phyloP scores from a whole-genome alignment of 2,888 invertebrate species.

The Sclerodermus sp. region DNA sequence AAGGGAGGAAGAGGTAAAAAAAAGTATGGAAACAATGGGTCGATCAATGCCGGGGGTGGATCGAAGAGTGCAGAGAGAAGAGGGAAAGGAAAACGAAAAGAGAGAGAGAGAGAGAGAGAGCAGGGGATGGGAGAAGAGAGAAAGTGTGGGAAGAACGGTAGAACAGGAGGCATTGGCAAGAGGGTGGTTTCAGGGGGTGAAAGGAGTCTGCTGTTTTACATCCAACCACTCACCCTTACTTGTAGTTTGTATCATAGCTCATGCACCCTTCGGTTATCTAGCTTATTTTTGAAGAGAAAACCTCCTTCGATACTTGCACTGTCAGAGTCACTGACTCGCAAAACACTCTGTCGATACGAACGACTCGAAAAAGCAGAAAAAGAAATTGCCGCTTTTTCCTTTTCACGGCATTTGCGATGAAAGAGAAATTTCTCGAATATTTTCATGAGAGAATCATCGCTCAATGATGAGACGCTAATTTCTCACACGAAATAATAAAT shows the following conservation, averaged over 20 bases:
- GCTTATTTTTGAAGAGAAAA: conserved; percentile 30
- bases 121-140: conserved; percentile 1
- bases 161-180: conserved; percentile 8
- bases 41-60: conserved; percentile 15
- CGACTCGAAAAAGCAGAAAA: no score
- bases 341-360: no score
- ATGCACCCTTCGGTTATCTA: conserved; percentile 22
- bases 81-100: conserved; percentile 1
- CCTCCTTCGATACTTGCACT: conserved; percentile 15
- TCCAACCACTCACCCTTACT: conserved; percentile 30
- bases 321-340: conserved; percentile 15
- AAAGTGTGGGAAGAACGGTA: not conserved
- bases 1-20: conserved; percentile 3
- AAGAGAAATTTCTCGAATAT: no score
- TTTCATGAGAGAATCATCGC: no score
- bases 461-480: no score
- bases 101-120: not conserved
- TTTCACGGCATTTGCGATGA: no score
- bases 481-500: no score
- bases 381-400: no score
- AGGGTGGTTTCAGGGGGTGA: conserved; percentile 13
- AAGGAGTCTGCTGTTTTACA: conserved; percentile 24
- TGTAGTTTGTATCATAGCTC: conserved; percentile 1
- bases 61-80: conserved; percentile 10
- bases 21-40: conserved; percentile 27